Evolutionary conservation across 2,113 vertebrate species (phyloP), one percentile per base, ranked within the genome.

Genomic region (Poeciliopsis occidentalis): DNA sequence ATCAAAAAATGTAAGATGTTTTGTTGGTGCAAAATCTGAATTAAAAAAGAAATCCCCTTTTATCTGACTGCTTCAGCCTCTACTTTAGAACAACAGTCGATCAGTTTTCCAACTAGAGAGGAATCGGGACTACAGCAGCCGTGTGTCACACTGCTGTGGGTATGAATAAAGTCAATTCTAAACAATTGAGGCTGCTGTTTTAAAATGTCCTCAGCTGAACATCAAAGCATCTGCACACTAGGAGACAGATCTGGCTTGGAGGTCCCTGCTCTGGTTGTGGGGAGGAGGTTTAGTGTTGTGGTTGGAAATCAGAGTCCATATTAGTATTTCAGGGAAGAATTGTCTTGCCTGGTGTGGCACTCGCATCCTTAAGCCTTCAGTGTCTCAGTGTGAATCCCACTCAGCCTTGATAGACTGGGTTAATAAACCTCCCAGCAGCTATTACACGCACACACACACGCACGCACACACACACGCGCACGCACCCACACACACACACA

Each of bases 351-450:
- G 90, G 90, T 93, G 92, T 92, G 92, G 89, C 75, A 87, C 88
- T 93, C 87, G 84, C 87, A 80, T 87, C 87, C 90, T 91, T 94
- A 94, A 95, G 93, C 93, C 93, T 88, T 87, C 65, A 81, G 90
- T 87, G 91, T 92, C 90, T 92, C 90, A 78, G 84, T 87, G 88
- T 87, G 87, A 90, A 90, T 92, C 92, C 92, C 92, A 87, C 88
- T 88, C 91, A 91, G 91, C 89, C 91, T 90, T 93, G 93, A 94
- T 91, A 87, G 93, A 92, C 92, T 89, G 84, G 89, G 83, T 92
- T 94, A 94, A 94, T 94, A 94, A 95, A 94, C 90, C 94, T 89
- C 87, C 89, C 89, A 87, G 89, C 90, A 87, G 69, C 86, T 37
- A 73, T 64, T 29, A 32, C 57, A 31, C 63, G 8, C 79, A 27